A percentile compares a stretch with the other conserved stretches of the same genome.
phyloP scores from a whole-genome alignment of 2,797 vertebrate species.

The Melanotaenia maccullochi region DNA sequence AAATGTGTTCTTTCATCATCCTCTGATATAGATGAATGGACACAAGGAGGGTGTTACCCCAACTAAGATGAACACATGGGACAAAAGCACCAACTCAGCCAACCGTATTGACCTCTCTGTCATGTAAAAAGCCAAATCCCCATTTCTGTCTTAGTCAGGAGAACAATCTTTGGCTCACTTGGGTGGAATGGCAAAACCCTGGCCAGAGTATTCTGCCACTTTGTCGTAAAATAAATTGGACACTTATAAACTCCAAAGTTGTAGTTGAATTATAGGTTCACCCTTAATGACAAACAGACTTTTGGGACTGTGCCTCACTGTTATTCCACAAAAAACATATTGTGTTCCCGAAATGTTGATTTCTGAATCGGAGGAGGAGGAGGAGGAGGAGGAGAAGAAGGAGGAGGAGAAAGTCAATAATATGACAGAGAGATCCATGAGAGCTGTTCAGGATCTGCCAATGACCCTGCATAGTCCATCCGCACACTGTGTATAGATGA shows the following conservation, averaged over 20 bases:
- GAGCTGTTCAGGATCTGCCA: conserved; percentile 20
- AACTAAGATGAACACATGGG: conserved; percentile 93
- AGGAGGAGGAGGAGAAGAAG: not conserved
- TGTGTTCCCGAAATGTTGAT: conserved; percentile 22
- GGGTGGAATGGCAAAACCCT: conserved; percentile 61
- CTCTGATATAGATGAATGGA: conserved; percentile 87
- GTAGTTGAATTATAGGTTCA: conserved; percentile 33
- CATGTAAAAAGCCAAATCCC: conserved; percentile 78
- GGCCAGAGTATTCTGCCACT: conserved; percentile 43
- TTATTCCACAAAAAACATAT: conserved; percentile 36
- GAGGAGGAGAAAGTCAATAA: not conserved
- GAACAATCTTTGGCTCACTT: conserved; percentile 24
- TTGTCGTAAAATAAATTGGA: conserved; percentile 44
- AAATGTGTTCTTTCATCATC: conserved; percentile 12
- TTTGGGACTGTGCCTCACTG: conserved; percentile 60
- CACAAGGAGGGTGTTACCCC: conserved; percentile 88
- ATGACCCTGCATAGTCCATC: not conserved
- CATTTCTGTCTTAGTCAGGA: conserved; percentile 19
- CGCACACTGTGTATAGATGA: conserved; percentile 3
- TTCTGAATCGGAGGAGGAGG: conserved; percentile 16
- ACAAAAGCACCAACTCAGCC: conserved; percentile 93
- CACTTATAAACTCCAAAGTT: conserved; percentile 31
- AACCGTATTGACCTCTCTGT: conserved; percentile 93
- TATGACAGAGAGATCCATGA: conserved; percentile 18
- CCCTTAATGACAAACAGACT: conserved; percentile 69